A percentile compares a stretch with the other conserved stretches of the same genome.
Conservation (phyloP, 2,113 vertebrate genomes). For the Rattus norvegicus region DNA sequence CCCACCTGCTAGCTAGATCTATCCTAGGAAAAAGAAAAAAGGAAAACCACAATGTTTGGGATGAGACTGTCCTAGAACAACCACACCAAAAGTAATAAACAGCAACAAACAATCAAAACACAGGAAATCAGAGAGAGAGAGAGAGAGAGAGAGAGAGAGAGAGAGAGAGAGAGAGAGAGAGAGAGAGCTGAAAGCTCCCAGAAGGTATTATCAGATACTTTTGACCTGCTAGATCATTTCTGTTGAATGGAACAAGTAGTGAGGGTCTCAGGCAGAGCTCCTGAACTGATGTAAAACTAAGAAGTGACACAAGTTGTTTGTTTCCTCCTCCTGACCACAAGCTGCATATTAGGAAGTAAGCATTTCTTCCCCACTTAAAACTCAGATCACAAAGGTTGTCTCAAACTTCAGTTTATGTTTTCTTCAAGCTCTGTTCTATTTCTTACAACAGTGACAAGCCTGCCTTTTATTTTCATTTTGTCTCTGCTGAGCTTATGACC, state of each 20-base stretch:
- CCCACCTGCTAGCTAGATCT: neutral
- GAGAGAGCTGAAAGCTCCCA: neutral
- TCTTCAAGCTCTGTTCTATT: neutral
- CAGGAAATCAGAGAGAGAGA: neutral
- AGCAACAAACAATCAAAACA: neutral
- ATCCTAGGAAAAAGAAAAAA: slow-evolving; percentile 13
- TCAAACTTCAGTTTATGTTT: neutral
- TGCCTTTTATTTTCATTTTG: neutral
- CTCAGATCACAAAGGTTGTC: neutral
- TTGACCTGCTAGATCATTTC: neutral
- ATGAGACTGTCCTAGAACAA: neutral
- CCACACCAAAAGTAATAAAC: neutral
- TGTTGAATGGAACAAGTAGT: neutral
- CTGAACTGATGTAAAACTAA: slow-evolving; percentile 9
- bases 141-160: neutral
- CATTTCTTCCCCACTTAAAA: neutral
- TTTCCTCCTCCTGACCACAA: neutral
- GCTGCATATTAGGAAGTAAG: neutral
- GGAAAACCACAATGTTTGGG: neutral
- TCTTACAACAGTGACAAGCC: neutral
- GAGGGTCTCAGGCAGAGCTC: neutral
- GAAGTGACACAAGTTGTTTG: neutral
- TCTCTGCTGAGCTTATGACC: neutral
- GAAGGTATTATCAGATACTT: neutral
- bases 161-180: neutral